Evolutionary conservation across 1,140 invertebrate species (phyloP), one percentile per base, ranked within the genome.

Genomic region (Hestina assimilis): DNA sequence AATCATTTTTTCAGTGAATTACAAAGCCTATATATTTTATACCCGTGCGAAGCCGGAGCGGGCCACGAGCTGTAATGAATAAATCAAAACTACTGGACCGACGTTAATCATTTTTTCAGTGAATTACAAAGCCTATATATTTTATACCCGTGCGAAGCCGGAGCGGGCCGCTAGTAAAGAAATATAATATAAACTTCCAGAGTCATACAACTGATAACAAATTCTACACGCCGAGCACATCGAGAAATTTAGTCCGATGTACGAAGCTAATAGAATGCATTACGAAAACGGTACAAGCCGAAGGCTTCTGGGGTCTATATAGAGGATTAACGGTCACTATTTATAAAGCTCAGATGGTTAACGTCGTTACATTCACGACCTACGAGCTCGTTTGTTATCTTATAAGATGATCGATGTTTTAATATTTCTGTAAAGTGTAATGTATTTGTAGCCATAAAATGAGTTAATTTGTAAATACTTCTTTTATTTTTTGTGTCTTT

Each of bases 351-450:
- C 78, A 83, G 23, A 9, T 79, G 3, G 72, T 72, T 2, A 82
- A 73, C 45, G 51, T 85, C 0, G 47, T 81, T 1, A 74, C 78
- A 0, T 87, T 85, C 50, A 83, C 80, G 0, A 72, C 80, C 1
- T 87, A 87, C 31, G 84, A 87, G 59, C 57, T 83, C 4, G 33
- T 72, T 1, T 85, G 83, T 48, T 78, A 66, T 47, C 42, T 63
- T 0, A 57, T 83, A 20, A 73, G 75, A 31, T 70, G 0, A 8
- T 7, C 24, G 24, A 28, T 1, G 6, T 8, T 3, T 28, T 28
- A n/a, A 4, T 28, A 9, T 28, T 6, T 7, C 24, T 4, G 2
- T 9, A 26, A 26, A 26, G 24, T 3, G 24, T 28, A 28, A 8
- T 26, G 24, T 26, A 26, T 8, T 0, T 0, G 1, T 4, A 28